A percentile compares a stretch with the other conserved stretches of the same genome.
phyloP scores from a whole-genome alignment of 1,140 invertebrate genomes.

The Sminthurinus signatus region DNA sequence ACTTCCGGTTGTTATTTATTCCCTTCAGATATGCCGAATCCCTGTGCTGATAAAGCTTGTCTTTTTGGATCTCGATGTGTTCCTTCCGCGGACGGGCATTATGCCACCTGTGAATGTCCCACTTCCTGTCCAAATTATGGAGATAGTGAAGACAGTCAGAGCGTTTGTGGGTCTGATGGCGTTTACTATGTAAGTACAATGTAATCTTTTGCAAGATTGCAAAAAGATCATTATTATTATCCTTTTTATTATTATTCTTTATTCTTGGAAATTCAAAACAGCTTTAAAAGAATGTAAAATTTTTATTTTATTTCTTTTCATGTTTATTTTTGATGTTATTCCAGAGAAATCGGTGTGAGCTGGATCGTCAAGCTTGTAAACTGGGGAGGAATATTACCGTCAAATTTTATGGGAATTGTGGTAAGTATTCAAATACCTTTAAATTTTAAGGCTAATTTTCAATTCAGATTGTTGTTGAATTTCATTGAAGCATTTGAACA shows the following conservation, averaged over 20 bases:
- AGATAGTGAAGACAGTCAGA: constrained; percentile 64
- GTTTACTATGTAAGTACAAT: no score
- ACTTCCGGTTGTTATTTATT: constrained; percentile 51
- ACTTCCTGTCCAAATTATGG: constrained; percentile 69
- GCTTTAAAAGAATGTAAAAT: no score
- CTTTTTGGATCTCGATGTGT: constrained; percentile 68
- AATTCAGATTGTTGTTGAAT: neutral
- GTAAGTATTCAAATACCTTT: constrained; percentile 51
- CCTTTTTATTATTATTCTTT: no score
- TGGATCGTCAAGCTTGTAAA: constrained; percentile 68
- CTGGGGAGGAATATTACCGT: constrained; percentile 68
- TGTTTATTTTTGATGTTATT: no score
- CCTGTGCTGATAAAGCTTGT: constrained; percentile 66
- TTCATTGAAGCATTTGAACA: neutral
- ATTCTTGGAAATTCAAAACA: no score
- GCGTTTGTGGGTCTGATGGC: constrained; percentile 59
- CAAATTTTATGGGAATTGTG: constrained; percentile 81
- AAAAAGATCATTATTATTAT: no score
- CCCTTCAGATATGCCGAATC: constrained; percentile 65
- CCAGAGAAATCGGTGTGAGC: constrained; percentile 72
- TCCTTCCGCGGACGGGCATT: constrained; percentile 61
- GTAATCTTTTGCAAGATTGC: no score
- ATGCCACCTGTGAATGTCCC: constrained; percentile 59
- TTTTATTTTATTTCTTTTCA: no score
- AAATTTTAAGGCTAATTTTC: neutral